Evolutionary conservation across 2,797 vertebrate species (phyloP).

Genomic region (Hyperoplus immaculatus): DNA sequence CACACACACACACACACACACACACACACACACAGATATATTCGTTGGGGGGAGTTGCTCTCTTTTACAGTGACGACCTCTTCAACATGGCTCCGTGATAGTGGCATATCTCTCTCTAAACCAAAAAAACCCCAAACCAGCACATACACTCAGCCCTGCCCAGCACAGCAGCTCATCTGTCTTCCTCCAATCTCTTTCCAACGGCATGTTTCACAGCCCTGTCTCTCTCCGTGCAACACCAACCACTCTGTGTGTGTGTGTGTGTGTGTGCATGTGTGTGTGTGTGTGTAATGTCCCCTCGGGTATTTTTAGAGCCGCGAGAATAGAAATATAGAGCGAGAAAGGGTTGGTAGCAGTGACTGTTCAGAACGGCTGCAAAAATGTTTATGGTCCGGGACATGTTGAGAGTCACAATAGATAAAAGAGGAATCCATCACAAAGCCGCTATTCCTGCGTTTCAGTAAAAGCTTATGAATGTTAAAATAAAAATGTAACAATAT

Average conservation of each 20-base stretch:
- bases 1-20: too few relatives aligned
- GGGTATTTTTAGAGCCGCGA: constrained; percentile 83
- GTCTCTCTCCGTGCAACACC: constrained; percentile 38
- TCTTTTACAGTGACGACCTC: constrained; percentile 67
- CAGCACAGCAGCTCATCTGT: constrained; percentile 60
- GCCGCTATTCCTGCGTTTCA: constrained; percentile 56
- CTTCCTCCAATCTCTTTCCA: constrained; percentile 75
- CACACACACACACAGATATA: not conserved
- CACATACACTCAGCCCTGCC: constrained; percentile 18
- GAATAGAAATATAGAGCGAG: constrained; percentile 66
- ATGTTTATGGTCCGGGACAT: constrained; percentile 71
- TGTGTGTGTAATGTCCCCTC: constrained; percentile 66
- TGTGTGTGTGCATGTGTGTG: constrained; percentile 56
- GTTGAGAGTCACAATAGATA: constrained; percentile 78
- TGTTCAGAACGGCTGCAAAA: constrained; percentile 68
- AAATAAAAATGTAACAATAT: constrained; percentile 52
- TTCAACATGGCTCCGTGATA: constrained; percentile 74
- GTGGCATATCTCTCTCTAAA: constrained; percentile 60
- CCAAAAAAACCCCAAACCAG: constrained; percentile 38
- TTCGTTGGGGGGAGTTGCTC: constrained; percentile 44
- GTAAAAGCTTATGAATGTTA: constrained; percentile 78
- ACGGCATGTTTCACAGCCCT: constrained; percentile 63
- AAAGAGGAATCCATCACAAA: constrained; percentile 79
- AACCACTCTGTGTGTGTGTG: constrained; percentile 47
- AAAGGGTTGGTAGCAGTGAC: constrained; percentile 54